Base-by-base conservation (phyloP, 1,140 invertebrate genomes). In the Bactericera cockerelli region DNA sequence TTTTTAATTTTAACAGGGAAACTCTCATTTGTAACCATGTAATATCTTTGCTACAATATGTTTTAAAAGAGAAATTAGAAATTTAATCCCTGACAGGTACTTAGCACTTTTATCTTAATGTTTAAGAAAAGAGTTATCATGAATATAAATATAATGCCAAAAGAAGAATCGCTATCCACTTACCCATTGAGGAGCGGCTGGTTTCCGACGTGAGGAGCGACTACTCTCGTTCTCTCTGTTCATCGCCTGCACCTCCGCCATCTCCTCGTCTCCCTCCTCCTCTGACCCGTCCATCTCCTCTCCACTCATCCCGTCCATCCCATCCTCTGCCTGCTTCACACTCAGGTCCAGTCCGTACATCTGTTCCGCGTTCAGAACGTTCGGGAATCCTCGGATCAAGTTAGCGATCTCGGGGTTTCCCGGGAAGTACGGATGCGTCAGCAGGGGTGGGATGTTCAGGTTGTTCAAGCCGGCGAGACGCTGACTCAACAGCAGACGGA, bases 151-250 rank as follows among this genome's bases (percentile, higher is more conserved):
- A n/a, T n/a, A n/a, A n/a, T n/a, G n/a, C n/a, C n/a, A n/a, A n/a
- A n/a, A n/a, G n/a, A n/a, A n/a, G n/a, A n/a, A n/a, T n/a, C n/a
- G n/a, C n/a, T n/a, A 31, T 31, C 28, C 4, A 49, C 42, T 49
- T 49, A 97, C 91, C 89, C 93, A 95, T 73, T 97, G 92, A 0
- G 94, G 94, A 26, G 91, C 90, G 0, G 90, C 90, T 0, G 93
- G 88, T 74, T 97, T 98, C 59, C 93, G 77, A 60, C 93, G 71
- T 54, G 81, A 65, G 22, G 60, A 64, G 55, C 63, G 63, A 8
- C 8, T 10, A 4, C 19, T 16, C 8, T 10, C 22, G 19, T 49
- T 49, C 22, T 49, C 78, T 1, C 75, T 76, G 73, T 66, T 73
- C 73, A 1, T 70, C 70, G 39, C 68, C 76, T 69, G 75, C 67